Conservation (phyloP, 2,888 invertebrate species). For the Brachypterus glaber region DNA sequence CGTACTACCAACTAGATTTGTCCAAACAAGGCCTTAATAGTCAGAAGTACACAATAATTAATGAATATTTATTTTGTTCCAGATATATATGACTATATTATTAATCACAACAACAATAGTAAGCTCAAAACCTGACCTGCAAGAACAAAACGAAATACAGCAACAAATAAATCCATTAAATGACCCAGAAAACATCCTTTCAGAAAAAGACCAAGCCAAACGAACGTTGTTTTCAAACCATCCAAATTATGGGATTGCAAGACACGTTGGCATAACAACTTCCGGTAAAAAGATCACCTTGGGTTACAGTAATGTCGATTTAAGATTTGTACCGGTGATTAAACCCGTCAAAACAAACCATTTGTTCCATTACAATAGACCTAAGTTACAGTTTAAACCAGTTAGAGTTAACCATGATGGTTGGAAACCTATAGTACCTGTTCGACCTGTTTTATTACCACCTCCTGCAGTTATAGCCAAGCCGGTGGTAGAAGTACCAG, state of each 20-base stretch:
- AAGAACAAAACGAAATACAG: slow-evolving; percentile 23
- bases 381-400: slow-evolving; percentile 22
- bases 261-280: slow-evolving; percentile 31
- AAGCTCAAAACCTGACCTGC: slow-evolving; percentile 22
- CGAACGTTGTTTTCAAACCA: slow-evolving; percentile 29
- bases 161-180: slow-evolving; percentile 30
- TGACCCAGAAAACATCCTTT: slow-evolving; percentile 24
- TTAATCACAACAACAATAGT: too few species aligned
- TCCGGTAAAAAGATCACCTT: slow-evolving; percentile 29
- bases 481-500: neutral
- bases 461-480: slow-evolving; percentile 6
- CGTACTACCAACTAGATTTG: too few species aligned
- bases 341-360: slow-evolving; percentile 26
- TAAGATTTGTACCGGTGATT: slow-evolving; percentile 29
- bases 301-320: slow-evolving; percentile 30
- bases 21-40: too few species aligned
- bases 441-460: slow-evolving; percentile 17
- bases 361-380: slow-evolving; percentile 23
- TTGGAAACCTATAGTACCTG: slow-evolving; percentile 16
- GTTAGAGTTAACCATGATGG: slow-evolving; percentile 10
- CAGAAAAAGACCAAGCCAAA: slow-evolving; percentile 31
- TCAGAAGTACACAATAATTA: too few species aligned
- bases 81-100: too few species aligned
- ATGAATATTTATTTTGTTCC: too few species aligned
- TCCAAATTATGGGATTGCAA: slow-evolving; percentile 29